Evolutionary conservation across 2,888 invertebrate species (phyloP), one percentile per base, ranked within the genome.

Genomic region (Resseliella maxima): DNA sequence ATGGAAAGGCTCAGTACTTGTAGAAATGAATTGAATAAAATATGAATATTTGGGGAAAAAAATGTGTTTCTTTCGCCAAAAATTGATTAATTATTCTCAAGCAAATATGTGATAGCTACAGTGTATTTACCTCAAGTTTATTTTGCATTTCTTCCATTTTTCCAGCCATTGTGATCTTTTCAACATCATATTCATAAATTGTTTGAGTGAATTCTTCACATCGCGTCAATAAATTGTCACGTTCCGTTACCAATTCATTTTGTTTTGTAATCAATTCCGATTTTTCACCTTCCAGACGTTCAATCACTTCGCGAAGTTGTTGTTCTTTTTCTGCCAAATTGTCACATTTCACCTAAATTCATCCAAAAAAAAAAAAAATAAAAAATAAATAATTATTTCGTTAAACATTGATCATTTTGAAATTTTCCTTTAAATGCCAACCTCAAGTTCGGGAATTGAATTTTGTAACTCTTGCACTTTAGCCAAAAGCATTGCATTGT

Each of bases 131-230:
- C 27, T 88, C 87, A 87, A 89, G 90, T 85, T 86, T 38, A 88
- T 86, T 88, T 86, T 90, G 88, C 86, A 91, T 87, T 87, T 90
- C 89, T 86, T 88, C 88, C 86, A 92, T 88, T 87, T 85, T 85
- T 1, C 85, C 85, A 31, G 85, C 38, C 85, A 85, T 85, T 85
- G 85, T 85, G 18, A 85, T 85, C 31, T 85, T 85, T 46, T 91
- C 86, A 2, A 46, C 59, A 27, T 86, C 85, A 50, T 88, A 83
- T 87, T 87, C 88, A 89, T 90, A 21, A 21, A 85, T 83, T 91
- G 87, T 87, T 89, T 88, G 31, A 89, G 88, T 86, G 90, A 87
- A 83, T 89, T 89, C 59, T 87, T 87, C 85, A 24, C 85, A 31
- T 27, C 46, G 38, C 12, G 36, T 64, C 81, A 86, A 46, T 45